phyloP scores from a whole-genome alignment of 1,140 invertebrate genomes.

The Sesamia nonagrioides region DNA sequence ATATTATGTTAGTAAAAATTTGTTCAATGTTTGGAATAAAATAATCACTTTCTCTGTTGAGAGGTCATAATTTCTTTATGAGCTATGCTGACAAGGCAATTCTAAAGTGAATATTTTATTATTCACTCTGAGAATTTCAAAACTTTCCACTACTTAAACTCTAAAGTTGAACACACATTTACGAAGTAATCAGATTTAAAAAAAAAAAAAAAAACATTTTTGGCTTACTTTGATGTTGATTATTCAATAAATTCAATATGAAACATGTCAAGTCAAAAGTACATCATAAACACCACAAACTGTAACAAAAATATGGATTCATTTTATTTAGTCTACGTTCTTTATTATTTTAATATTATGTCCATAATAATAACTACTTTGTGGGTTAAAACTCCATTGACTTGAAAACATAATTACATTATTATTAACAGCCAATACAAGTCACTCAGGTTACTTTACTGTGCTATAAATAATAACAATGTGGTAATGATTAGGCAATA shows the following conservation, averaged over 20 bases:
- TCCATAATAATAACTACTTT: constrained; percentile 32
- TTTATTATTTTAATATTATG: constrained; percentile 46
- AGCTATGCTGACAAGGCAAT: constrained; percentile 65
- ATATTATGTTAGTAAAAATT: constrained; percentile 58
- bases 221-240: constrained; percentile 77
- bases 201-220: constrained; percentile 74
- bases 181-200: constrained; percentile 68
- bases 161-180: constrained; percentile 82
- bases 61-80: constrained; percentile 66
- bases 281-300: constrained; percentile 46
- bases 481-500: constrained; percentile 89
- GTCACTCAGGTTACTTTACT: constrained; percentile 53
- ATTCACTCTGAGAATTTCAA: constrained; percentile 66
- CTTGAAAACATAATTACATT: constrained; percentile 61
- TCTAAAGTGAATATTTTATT: constrained; percentile 50
- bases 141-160: constrained; percentile 74
- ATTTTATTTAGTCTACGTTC: constrained; percentile 47
- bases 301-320: constrained; percentile 60
- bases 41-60: constrained; percentile 67
- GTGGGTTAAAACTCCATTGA: constrained; percentile 54
- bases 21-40: constrained; percentile 78
- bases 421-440: constrained; percentile 58
- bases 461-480: constrained; percentile 59
- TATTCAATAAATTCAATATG: constrained; percentile 69
- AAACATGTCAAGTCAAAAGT: constrained; percentile 57